phyloP scores from a whole-genome alignment of 2,113 vertebrate species.

The Oxygymnocypris stewartii region DNA sequence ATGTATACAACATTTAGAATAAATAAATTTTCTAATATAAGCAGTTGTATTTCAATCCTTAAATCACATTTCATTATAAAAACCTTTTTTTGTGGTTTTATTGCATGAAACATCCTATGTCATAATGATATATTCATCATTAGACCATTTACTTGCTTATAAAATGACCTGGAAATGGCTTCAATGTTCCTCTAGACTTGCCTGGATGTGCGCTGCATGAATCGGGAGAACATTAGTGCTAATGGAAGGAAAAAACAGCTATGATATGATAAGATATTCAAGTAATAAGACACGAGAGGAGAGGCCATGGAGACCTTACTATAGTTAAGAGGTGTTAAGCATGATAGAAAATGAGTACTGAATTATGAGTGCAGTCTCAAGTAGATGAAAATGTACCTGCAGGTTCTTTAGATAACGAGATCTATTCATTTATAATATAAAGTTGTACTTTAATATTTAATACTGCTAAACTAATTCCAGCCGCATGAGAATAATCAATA shows the following conservation, averaged over 20 bases:
- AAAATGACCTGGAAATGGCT: slow-evolving; percentile 10
- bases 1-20: neutral
- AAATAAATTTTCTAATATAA: neutral
- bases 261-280: slow-evolving; percentile 10
- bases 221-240: slow-evolving; percentile 6
- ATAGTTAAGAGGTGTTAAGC: neutral
- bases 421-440: neutral
- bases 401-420: neutral
- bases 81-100: neutral
- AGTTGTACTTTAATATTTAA: neutral
- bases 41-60: neutral
- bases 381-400: neutral
- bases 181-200: neutral
- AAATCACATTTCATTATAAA: neutral
- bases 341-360: neutral
- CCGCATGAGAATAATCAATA: neutral
- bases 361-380: neutral
- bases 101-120: neutral
- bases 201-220: neutral
- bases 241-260: slow-evolving; percentile 1
- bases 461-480: neutral
- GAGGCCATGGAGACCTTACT: neutral
- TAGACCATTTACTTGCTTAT: neutral
- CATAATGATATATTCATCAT: neutral
- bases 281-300: slow-evolving; percentile 17